Evolutionary conservation across 2,888 invertebrate genomes (phyloP).

Genomic region (Drosophila seclusa): DNA sequence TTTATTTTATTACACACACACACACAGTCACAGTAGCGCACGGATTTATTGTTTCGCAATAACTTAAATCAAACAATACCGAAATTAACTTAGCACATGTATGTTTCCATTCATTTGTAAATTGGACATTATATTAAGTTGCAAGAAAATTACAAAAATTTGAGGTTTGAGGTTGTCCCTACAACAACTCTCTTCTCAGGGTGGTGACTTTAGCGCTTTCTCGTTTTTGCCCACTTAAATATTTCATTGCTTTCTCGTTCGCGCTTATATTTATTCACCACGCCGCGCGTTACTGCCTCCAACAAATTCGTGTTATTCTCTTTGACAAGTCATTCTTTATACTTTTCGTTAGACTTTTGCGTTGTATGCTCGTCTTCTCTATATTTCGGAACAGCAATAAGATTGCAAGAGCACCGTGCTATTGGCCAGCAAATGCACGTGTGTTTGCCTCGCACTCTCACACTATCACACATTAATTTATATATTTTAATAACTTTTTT

Average conservation of each 20-base stretch:
- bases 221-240: constrained; percentile 62
- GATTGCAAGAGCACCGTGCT: constrained; percentile 27
- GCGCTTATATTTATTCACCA: constrained; percentile 68
- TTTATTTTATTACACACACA: constrained; percentile 43
- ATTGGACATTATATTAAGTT: constrained; percentile 43
- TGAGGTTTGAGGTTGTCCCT: constrained; percentile 56
- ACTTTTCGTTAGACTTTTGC: constrained; percentile 36
- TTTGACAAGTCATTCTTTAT: constrained; percentile 67
- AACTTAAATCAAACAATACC: constrained; percentile 35
- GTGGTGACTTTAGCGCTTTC: constrained; percentile 67
- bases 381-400: constrained; percentile 16
- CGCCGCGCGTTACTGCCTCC: constrained; percentile 59
- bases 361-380: constrained; percentile 9
- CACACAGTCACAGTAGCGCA: constrained; percentile 9
- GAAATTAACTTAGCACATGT: constrained; percentile 34
- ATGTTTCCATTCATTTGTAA: constrained; percentile 33
- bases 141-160: constrained; percentile 55
- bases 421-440: constrained; percentile 54
- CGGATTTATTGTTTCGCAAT: constrained; percentile 48
- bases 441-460: constrained; percentile 34
- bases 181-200: constrained; percentile 61
- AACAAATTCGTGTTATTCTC: constrained; percentile 60
- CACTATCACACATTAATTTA: constrained; percentile 35
- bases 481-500: constrained; percentile 42
- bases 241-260: constrained; percentile 64